Evolutionary conservation across 1,140 invertebrate species (phyloP).

Genomic region (Drosophila fuyamai): DNA sequence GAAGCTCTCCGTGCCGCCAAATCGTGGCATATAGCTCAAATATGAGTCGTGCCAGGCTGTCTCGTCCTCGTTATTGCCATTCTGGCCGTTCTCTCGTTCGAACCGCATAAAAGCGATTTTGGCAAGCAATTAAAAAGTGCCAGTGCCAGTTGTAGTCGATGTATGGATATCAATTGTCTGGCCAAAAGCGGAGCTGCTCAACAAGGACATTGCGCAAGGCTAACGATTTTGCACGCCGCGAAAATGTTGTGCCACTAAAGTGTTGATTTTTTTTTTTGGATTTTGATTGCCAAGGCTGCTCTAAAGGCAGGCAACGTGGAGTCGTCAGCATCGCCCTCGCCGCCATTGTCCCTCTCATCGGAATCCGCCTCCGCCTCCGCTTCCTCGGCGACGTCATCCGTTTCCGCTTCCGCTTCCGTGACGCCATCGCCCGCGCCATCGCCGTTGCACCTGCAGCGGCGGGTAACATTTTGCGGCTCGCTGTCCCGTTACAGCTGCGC

Average conservation of each 20-base stretch:
- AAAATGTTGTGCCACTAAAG: constrained; percentile 53
- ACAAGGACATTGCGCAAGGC: constrained; percentile 62
- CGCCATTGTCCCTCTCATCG: constrained; percentile 49
- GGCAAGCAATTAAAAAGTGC: constrained; percentile 61
- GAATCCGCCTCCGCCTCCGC: constrained; percentile 33
- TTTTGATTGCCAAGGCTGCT: constrained; percentile 61
- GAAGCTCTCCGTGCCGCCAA: constrained; percentile 34
- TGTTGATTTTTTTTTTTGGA: constrained; percentile 11
- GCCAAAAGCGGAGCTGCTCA: constrained; percentile 60
- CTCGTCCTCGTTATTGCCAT: constrained; percentile 71
- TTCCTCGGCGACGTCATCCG: constrained; percentile 16
- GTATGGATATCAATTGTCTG: constrained; percentile 65
- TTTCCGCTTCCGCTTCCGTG: constrained; percentile 31
- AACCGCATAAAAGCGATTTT: constrained; percentile 37
- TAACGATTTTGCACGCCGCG: constrained; percentile 58
- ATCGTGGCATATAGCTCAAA: constrained; percentile 27
- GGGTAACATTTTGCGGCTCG: constrained; percentile 75
- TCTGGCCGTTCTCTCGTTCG: constrained; percentile 51
- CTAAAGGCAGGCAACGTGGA: constrained; percentile 58
- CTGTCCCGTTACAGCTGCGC: constrained; percentile 74
- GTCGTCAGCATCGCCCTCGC: constrained; percentile 62
- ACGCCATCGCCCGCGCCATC: constrained; percentile 29
- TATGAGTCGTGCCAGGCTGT: constrained; percentile 43
- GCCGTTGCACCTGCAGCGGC: constrained; percentile 70
- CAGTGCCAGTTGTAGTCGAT: constrained; percentile 39